Evolutionary conservation across 1,140 invertebrate species (phyloP), one percentile per base, ranked within the genome.

Genomic region (Drosophila mayri): DNA sequence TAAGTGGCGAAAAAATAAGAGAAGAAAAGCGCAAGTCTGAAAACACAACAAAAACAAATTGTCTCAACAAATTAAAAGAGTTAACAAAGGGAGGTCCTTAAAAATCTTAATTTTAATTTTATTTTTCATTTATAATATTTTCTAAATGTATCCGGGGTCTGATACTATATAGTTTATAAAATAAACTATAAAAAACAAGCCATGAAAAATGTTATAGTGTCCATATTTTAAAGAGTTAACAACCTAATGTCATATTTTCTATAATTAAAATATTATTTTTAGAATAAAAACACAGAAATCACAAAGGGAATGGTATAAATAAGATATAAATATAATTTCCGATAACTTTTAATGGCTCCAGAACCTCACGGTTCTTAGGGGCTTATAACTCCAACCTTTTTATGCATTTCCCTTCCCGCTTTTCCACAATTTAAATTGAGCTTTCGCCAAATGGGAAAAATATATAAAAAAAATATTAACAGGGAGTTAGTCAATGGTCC

Each of bases 401-500:
- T 35, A 20, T 35, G 12, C 18, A 37, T 10, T 35, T 52, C 2
- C 20, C 10, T 54, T 37, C 3, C 16, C 0, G 5, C 20, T 22
- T 54, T 25, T 0, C n/a, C 14, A 14, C 32, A 16, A 10, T 38
- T 52, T 20, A 22, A 52, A 52, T 35, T 35, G 18, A 47, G 44
- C 35, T 40, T 30, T 38, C 16, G 37, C 32, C 22, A 20, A 54
- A 35, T 35, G 30, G 30, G 52, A 28, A 25, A 6, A 38, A 16
- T 49, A 16, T 16, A 12, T 18, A 47, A 54, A 76, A 30, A 22
- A 22, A 44, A 37, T 25, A 44, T 37, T 4, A 37, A 37, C 47
- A n/a, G n/a, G n/a, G n/a, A n/a, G 30, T 16, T 41, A 74, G 40
- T 72, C 37, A 54, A 46, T 55, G 68, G 47, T n/a, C 40, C 46